Evolutionary conservation across 2,888 invertebrate species (phyloP), one percentile per base, ranked within the genome.

Genomic region (Amblyjoppa proteus): DNA sequence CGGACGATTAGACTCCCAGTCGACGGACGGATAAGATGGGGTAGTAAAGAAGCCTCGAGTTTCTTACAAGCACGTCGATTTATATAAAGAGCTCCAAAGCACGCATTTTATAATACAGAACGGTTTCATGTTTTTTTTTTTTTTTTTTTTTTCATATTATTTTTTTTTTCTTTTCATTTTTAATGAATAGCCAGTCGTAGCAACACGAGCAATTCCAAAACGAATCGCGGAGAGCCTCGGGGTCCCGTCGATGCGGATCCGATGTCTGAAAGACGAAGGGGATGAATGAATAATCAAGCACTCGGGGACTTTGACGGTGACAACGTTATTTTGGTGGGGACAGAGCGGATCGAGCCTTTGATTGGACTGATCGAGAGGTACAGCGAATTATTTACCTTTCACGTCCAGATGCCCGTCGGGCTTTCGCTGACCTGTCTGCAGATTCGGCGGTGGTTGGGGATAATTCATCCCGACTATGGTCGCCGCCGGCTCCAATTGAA

Each of bases 401-500:
- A 94, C 92, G 74, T 92, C 93, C 25, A 93, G 91, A 81, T 94
- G 93, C 34, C 94, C 93, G 75, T 93, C 92, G 49, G 93, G 93
- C 78, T 93, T 93, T 88, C 91, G 92, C 88, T 94, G 93, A 51
- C 93, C 93, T 38, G 93, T 92, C 87, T 94, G 94, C 81, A 93
- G 93, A 89, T 94, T 94, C 6, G 94, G 94, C 45, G 93, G 94
- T 61, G 94, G 93, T 85, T 94, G 93, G 9, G 93, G 91, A 80
- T 94, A 93, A 87, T 93, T 93, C 83, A 93, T 92, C 51, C 93
- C 93, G 56, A 94, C 92, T 69, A 93, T 92, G 34, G 93, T 93
- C 3, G 92, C 92, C 20, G 91, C 91, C 11, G 92, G 92, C 75
- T 91, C 92, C 34, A 90, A 89, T 68, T 92, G 91, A 41, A 91